Conservation (phyloP, 2,797 vertebrate genomes). For the Catharus ustulatus region DNA sequence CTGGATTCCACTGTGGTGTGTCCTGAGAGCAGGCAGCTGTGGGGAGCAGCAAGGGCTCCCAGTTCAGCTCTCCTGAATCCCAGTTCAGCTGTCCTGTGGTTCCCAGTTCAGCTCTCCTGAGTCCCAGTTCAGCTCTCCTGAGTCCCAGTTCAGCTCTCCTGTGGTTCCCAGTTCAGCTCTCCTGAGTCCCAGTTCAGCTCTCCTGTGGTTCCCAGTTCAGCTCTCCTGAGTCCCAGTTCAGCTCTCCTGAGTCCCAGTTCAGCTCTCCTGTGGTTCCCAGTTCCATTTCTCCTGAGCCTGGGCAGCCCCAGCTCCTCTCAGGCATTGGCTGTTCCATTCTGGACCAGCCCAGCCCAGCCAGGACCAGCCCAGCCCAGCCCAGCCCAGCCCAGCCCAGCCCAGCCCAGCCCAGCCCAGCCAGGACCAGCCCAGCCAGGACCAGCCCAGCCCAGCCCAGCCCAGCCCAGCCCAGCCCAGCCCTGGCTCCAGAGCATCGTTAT, state of each 20-base stretch:
- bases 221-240: no score
- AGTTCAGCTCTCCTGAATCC: no score
- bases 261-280: not conserved
- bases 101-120: no score
- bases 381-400: no score
- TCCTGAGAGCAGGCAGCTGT: not conserved
- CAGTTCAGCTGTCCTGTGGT: no score
- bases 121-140: no score
- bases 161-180: no score
- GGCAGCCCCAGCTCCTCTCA: not conserved
- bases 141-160: not conserved
- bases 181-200: no score
- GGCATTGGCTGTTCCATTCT: not conserved
- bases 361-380: no score
- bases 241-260: no score
- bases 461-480: not conserved
- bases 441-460: not conserved
- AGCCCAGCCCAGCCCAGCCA: not conserved
- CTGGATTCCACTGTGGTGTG: not conserved
- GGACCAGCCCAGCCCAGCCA: not conserved
- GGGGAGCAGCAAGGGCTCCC: not conserved
- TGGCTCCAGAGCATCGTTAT: rapidly evolving
- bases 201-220: no score
- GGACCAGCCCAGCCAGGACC: not conserved
- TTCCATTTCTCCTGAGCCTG: not conserved